These are phyloP conservation scores for Erebia aethiops DNA, from an alignment of 2,888 invertebrate species.

Conservation along the genomic window DNA sequence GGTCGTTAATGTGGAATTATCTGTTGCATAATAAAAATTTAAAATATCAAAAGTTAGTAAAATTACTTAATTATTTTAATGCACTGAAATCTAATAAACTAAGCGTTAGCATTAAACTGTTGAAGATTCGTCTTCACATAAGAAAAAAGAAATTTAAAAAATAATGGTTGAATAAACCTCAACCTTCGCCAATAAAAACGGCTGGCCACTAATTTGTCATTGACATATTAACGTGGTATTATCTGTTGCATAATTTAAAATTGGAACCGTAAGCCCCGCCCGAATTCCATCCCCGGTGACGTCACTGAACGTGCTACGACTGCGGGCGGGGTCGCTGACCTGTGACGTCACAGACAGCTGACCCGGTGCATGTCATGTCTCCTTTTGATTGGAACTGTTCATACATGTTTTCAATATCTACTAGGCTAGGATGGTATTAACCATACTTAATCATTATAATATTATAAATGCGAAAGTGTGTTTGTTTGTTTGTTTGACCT, in stretches of 20 bases:
- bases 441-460: neutral
- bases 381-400: constrained; percentile 27
- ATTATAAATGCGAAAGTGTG: neutral
- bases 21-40: too few relatives aligned
- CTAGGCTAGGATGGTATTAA: neutral
- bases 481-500: too few relatives aligned
- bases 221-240: constrained; percentile 26
- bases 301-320: constrained; percentile 54
- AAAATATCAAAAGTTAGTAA: too few relatives aligned
- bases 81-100: too few relatives aligned
- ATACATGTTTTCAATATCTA: neutral
- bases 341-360: constrained; percentile 78
- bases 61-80: too few relatives aligned
- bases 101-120: too few relatives aligned
- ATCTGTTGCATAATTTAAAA: constrained; percentile 33
- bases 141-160: neutral
- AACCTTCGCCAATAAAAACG: constrained; percentile 10
- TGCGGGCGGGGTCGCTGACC: constrained; percentile 62
- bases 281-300: constrained; percentile 51
- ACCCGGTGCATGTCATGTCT: constrained; percentile 51
- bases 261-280: constrained; percentile 39
- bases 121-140: too few relatives aligned
- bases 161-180: constrained; percentile 14
- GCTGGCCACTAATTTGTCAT: constrained; percentile 20
- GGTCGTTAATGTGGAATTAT: too few relatives aligned